Evolutionary conservation across 2,797 vertebrate genomes (phyloP), one percentile per base, ranked within the genome.

Genomic region (Melanotaenia boesemani): DNA sequence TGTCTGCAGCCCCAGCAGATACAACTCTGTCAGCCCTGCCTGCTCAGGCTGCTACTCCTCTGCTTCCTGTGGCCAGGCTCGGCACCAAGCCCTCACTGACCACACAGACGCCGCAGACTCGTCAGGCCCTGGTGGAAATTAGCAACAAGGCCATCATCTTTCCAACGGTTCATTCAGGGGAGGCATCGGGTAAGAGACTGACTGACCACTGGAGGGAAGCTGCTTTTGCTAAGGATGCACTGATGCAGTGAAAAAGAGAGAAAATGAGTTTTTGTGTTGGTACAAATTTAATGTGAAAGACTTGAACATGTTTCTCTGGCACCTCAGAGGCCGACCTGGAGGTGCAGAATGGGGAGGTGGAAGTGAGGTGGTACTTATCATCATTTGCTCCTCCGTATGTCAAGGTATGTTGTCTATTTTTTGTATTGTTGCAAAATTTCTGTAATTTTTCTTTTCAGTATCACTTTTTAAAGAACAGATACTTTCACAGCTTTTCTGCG

Each of bases 371-470:
- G 98, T 93, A 95, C 88, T 91, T 99, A 66, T 97, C 96, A 5
- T 97, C 97, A 50, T 97, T 98, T 89, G 96, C 97, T 64, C 97
- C 98, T 64, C 95, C 98, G 0, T 99, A 99, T 76, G 95, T 97
- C 64, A 98, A 98, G 97, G 98, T 99, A 70, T 39, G 54, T 48
- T 67, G 62, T 56, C 37, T 15, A 44, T 6, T n/a, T 62, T 82
- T 65, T 69, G 52, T 71, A 3, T 22, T 77, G 34, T 2, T 67
- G 10, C 6, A 18, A 16, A n/a, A 4, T 48, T 30, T 68, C 59
- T 71, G 10, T 24, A 48, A 2, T 36, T 80, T 79, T 64, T 70
- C 15, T 8, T 10, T 50, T 39, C 26, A 1, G 8, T 41, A 18
- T 18, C 9, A 1, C 13, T 11, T 34, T 60, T 11, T 60, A 13